phyloP scores from a whole-genome alignment of 2,113 vertebrate species.

The Aramus guarauna region DNA sequence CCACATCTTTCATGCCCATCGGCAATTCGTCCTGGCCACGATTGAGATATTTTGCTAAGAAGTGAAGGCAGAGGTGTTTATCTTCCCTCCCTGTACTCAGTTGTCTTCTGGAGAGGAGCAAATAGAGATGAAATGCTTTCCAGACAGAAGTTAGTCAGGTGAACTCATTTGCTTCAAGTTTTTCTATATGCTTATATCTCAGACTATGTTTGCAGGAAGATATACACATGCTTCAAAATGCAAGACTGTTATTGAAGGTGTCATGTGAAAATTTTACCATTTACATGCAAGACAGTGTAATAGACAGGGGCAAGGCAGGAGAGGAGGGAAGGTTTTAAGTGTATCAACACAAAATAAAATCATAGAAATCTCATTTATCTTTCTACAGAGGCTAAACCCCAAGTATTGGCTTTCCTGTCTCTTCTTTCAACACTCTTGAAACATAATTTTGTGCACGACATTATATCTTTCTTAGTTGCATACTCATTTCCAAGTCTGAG shows the following conservation, averaged over 20 bases:
- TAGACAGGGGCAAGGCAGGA: background rate
- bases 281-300: background rate
- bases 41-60: constrained; percentile 3
- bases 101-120: background rate
- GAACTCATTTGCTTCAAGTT: background rate
- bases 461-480: background rate
- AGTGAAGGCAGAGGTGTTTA: constrained; percentile 12
- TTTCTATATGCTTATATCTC: background rate
- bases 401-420: background rate
- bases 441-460: background rate
- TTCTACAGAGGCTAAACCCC: background rate
- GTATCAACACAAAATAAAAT: background rate
- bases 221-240: constrained; percentile 1
- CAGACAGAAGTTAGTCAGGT: background rate
- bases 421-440: background rate
- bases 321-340: background rate
- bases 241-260: background rate
- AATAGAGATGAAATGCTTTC: constrained; percentile 37
- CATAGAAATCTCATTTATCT: background rate
- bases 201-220: background rate
- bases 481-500: background rate
- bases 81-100: constrained; percentile 12
- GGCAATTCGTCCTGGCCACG: constrained; percentile 20
- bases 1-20: background rate
- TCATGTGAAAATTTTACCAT: background rate